Conservation (phyloP, 2,113 vertebrate species). For the Tinamus guttatus region DNA sequence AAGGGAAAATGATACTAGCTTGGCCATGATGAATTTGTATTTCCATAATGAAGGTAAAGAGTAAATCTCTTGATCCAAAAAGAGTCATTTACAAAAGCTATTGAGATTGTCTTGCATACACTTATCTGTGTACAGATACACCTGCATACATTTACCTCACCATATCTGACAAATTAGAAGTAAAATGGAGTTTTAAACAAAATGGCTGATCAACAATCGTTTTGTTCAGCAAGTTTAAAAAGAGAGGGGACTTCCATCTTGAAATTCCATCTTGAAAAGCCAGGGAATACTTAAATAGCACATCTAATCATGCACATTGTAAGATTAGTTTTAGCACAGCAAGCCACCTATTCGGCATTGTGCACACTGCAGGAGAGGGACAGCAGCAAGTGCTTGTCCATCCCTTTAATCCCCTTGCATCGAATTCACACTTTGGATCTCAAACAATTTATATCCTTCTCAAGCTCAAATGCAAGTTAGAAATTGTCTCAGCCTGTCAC, state of each 20-base stretch:
- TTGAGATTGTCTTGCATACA: neutral
- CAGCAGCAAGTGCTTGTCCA: neutral
- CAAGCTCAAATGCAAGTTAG: neutral
- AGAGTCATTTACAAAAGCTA: neutral
- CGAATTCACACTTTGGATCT: neutral
- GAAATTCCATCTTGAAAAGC: neutral
- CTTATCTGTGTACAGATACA: too few species aligned
- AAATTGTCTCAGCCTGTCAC: neutral
- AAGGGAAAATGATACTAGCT: conserved; percentile 20
- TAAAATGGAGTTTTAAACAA: neutral
- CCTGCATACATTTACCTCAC: neutral
- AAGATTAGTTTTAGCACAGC: neutral
- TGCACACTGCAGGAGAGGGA: neutral
- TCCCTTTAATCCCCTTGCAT: neutral
- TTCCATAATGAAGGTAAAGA: neutral
- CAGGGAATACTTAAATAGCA: neutral
- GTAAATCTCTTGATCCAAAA: conserved; percentile 38
- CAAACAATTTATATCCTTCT: neutral
- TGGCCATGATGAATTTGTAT: neutral
- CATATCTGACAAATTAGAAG: neutral
- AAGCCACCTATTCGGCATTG: neutral
- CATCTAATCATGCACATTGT: neutral
- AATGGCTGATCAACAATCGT: neutral
- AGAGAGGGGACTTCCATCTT: neutral
- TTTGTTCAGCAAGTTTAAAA: neutral